Evolutionary conservation across 2,888 invertebrate species (phyloP), one percentile per base, ranked within the genome.

Genomic region (Sabellastarte sp.): DNA sequence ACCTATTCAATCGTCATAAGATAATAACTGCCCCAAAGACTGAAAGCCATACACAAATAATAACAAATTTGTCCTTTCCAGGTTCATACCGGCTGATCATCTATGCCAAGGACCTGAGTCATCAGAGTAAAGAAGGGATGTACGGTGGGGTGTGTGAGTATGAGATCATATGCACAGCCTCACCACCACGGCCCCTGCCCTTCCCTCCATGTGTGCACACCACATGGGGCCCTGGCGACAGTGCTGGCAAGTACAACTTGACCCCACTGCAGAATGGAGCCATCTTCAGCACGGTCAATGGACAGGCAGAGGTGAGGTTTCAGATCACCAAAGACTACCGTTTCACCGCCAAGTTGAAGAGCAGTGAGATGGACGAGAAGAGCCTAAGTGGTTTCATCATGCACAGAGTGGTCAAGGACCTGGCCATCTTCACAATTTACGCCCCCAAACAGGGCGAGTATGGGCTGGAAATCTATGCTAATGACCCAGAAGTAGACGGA

Each of bases 131-230:
- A 64, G 82, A 83, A 61, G 80, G 80, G 62, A 80, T 83, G 26
- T 84, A 82, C 65, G 80, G 82, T 41, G 83, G 82, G 62, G 82
- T 84, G 15, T 83, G 83, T 60, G 84, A 84, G 67, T 84, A 82
- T 70, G 80, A 81, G 73, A 76, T 83, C 20, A 76, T 80, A 5
- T 78, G 80, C 32, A 78, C 80, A 57, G 73, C 73, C 24, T 71
- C 68, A 1, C 71, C 75, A n/a, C 76, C 78, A 1, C 65, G 70
- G 28, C 80, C 81, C 1, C 64, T 67, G 41, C 82, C 82, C 26
- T 84, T 80, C 77, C 84, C 84, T 57, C 82, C 82, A 24, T 82
- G 83, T 72, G 80, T 82, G 29, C 80, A 80, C 70, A 74, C 81
- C n/a, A 80, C 76, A 69, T 84, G 83, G 81, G 83, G 83, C 2